Evolutionary conservation across 2,888 invertebrate species (phyloP).

Genomic region (Drosophila tanythrix): DNA sequence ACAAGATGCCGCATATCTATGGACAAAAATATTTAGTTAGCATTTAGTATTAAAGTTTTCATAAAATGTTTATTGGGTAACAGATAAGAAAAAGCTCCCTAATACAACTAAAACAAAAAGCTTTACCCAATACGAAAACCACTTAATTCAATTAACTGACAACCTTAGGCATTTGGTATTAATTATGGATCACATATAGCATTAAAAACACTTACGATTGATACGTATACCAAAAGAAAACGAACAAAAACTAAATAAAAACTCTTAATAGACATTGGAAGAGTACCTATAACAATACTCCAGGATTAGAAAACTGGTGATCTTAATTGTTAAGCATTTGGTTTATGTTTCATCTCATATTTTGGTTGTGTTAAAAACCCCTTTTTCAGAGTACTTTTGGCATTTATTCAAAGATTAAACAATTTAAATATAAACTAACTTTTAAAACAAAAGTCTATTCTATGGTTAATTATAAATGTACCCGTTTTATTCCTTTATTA

Average conservation of each 20-base stretch:
- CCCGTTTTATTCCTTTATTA: background rate
- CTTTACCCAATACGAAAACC: constrained; percentile 17
- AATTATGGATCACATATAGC: background rate
- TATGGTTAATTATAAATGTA: too few species aligned
- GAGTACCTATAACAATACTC: background rate
- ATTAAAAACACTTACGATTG: background rate
- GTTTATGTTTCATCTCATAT: background rate
- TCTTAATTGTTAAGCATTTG: background rate
- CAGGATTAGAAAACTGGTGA: background rate
- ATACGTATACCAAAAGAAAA: background rate
- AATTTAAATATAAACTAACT: background rate
- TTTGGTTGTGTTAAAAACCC: background rate
- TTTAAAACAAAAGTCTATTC: background rate
- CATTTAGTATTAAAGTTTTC: constrained; percentile 2
- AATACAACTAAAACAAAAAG: constrained; percentile 16
- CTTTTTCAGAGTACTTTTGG: background rate
- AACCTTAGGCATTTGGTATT: background rate
- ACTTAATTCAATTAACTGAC: background rate
- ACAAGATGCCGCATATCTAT: constrained; percentile 90
- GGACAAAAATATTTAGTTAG: constrained; percentile 1
- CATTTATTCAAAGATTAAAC: background rate
- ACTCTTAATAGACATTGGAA: background rate
- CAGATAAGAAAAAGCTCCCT: constrained; percentile 1
- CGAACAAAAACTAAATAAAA: too few species aligned
- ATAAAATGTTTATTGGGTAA: constrained; percentile 29